Conservation (phyloP, 2,888 invertebrate genomes). For the Leucoptera coffeella region DNA sequence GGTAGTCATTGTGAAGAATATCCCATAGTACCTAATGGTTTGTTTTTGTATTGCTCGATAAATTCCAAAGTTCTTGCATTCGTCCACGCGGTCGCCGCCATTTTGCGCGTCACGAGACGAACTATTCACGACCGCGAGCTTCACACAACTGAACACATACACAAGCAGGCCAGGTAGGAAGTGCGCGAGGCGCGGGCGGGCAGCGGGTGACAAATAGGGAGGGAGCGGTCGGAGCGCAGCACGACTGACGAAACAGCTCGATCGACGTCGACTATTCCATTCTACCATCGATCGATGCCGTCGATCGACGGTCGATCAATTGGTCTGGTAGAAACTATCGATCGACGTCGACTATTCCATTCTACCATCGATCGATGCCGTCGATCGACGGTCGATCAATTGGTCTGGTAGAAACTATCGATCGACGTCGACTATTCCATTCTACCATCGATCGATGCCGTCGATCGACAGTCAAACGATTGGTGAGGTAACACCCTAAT, state of each 20-base stretch:
- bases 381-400: constrained; percentile 4
- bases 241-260: background rate
- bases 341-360: too few relatives aligned
- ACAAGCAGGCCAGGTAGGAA: constrained; percentile 5
- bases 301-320: too few relatives aligned
- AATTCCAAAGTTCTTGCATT: constrained; percentile 12
- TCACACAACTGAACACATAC: constrained; percentile 8
- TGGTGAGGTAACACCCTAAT: too few relatives aligned
- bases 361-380: constrained; percentile 7
- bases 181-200: constrained; percentile 4
- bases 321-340: too few relatives aligned
- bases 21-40: constrained; percentile 12
- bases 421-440: constrained; percentile 7
- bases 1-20: constrained; percentile 11
- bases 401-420: constrained; percentile 6
- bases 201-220: constrained; percentile 4
- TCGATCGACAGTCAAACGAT: constrained; percentile 5
- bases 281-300: constrained; percentile 4
- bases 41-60: constrained; percentile 12
- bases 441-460: constrained; percentile 6
- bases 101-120: constrained; percentile 11
- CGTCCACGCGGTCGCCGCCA: constrained; percentile 12
- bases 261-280: background rate
- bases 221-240: constrained; percentile 1
- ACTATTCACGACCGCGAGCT: constrained; percentile 9